A percentile compares a stretch with the other conserved stretches of the same genome.
Conservation (phyloP, 2,888 invertebrate species). For the Scaptomyza caliginosa region DNA sequence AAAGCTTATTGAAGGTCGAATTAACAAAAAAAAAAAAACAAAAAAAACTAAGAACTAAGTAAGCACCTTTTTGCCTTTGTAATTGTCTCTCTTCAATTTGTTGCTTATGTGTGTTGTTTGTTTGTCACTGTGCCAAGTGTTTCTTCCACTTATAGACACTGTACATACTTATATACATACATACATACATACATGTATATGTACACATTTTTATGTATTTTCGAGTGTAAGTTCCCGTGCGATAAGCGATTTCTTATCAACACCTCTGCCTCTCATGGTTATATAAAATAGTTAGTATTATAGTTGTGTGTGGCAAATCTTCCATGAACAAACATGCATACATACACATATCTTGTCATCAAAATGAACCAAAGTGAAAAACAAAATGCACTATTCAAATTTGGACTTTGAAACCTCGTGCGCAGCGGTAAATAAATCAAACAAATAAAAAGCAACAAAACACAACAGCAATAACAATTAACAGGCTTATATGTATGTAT, state of each 20-base stretch:
- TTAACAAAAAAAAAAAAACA: background rate
- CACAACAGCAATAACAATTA: slow-evolving; percentile 17
- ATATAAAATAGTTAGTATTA: slow-evolving; percentile 27
- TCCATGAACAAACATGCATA: background rate
- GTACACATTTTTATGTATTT: slow-evolving; percentile 6
- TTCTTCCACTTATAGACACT: background rate
- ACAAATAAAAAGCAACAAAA: slow-evolving; percentile 15
- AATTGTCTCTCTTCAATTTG: background rate
- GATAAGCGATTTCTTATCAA: slow-evolving; percentile 37
- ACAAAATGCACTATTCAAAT: slow-evolving; percentile 3
- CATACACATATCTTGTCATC: background rate
- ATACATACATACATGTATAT: background rate
- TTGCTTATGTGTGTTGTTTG: background rate
- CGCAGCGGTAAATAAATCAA: slow-evolving; percentile 42
- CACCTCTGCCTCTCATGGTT: slow-evolving; percentile 18
- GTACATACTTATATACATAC: background rate
- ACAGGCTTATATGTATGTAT: too few relatives aligned
- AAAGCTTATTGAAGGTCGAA: slow-evolving; percentile 52
- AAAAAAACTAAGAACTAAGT: too few relatives aligned
- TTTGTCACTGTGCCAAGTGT: background rate
- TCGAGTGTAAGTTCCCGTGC: slow-evolving; percentile 5
- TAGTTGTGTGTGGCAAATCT: background rate
- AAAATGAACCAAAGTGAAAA: slow-evolving; percentile 5
- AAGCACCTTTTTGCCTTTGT: slow-evolving; percentile 16
- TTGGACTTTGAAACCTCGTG: slow-evolving; percentile 69